Conservation (phyloP, 2,113 vertebrate species). For the Brevimyrus niger region DNA sequence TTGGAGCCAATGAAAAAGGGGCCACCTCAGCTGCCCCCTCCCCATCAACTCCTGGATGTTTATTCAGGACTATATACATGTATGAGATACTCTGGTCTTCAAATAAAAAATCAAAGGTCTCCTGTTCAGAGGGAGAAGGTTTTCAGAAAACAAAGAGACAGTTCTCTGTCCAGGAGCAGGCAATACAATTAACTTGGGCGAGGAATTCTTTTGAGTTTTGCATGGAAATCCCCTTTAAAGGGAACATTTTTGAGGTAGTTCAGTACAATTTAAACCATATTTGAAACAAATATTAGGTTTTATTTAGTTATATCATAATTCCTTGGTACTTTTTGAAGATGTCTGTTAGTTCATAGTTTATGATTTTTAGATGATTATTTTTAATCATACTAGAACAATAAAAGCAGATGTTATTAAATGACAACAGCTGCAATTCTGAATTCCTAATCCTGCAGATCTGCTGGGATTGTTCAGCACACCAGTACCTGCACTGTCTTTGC, state of each 20-base stretch:
- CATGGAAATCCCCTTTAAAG: not conserved
- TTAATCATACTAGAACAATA: not conserved
- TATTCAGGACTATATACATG: not conserved
- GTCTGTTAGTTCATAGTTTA: too few relatives aligned
- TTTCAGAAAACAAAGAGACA: not conserved
- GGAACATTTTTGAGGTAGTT: not conserved
- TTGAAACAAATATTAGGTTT: not conserved
- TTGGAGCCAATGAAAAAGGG: not conserved
- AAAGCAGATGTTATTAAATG: not conserved
- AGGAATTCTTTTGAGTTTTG: not conserved
- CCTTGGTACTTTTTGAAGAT: not conserved
- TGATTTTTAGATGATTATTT: too few relatives aligned
- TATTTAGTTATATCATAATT: not conserved
- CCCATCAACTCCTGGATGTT: not conserved
- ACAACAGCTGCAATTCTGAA: not conserved
- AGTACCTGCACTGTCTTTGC: not conserved
- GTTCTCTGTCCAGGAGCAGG: slow-evolving; percentile 27
- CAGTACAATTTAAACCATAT: not conserved
- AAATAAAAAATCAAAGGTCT: not conserved
- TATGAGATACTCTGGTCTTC: not conserved
- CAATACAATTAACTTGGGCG: not conserved
- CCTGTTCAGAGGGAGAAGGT: not conserved
- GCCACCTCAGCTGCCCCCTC: not conserved
- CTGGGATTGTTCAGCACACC: not conserved
- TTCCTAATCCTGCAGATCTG: not conserved